Conservation (phyloP, 2,797 vertebrate species). For the Chaenodraco wilsoni region DNA sequence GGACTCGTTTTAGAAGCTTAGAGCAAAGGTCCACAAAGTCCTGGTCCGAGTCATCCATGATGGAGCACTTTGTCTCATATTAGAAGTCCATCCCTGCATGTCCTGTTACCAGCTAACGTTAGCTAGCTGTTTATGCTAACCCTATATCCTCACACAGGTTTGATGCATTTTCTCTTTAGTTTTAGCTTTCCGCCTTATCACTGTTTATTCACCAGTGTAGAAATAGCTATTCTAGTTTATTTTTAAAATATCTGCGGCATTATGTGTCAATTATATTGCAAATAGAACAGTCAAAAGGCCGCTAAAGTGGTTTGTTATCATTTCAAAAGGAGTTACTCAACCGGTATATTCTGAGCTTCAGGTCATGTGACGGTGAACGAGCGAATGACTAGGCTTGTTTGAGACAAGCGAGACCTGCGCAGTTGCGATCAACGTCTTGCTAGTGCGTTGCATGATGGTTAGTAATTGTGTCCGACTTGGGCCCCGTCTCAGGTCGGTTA, state of each 20-base stretch:
- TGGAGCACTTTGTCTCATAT: background rate
- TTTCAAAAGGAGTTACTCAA: constrained; percentile 46
- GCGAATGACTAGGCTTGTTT: background rate
- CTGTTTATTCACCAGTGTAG: background rate
- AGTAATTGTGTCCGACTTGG: no score
- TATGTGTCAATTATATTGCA: fast-evolving
- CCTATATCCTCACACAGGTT: constrained; percentile 26
- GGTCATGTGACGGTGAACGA: background rate
- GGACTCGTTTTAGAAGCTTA: constrained; percentile 85
- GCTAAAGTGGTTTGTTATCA: constrained; percentile 17
- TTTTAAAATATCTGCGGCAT: fast-evolving
- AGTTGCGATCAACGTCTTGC: no score
- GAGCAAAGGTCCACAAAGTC: constrained; percentile 91
- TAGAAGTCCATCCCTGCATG: background rate
- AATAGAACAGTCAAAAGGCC: background rate
- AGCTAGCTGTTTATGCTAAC: constrained; percentile 42
- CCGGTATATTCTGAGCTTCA: background rate
- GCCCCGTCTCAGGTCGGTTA: no score
- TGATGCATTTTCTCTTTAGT: background rate
- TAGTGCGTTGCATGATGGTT: no score
- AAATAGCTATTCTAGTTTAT: fast-evolving
- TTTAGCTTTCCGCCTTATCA: constrained; percentile 16
- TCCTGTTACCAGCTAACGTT: constrained; percentile 16
- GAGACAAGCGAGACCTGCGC: no score
- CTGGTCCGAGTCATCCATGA: constrained; percentile 93